Evolutionary conservation across 2,113 vertebrate genomes (phyloP).

Genomic region (Megaceryle maxima): DNA sequence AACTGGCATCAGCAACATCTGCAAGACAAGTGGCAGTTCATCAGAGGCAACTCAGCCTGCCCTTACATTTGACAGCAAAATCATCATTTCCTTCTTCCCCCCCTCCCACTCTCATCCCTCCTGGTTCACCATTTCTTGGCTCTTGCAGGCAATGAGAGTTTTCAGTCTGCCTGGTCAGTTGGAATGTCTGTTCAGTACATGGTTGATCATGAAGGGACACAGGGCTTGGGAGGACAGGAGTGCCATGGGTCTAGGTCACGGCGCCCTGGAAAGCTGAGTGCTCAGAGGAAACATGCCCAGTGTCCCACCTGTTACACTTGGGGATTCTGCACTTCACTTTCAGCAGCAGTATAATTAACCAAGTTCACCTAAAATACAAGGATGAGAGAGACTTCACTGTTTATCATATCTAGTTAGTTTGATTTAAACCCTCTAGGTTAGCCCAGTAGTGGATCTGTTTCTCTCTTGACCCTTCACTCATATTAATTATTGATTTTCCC

Average conservation of each 20-base stretch:
- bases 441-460: constrained; percentile 15
- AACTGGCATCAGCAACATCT: background rate
- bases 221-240: background rate
- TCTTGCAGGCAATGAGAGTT: background rate
- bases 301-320: background rate
- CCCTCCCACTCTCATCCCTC: background rate
- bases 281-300: background rate
- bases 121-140: rapidly evolving
- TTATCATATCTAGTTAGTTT: constrained; percentile 40
- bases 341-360: background rate
- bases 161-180: background rate
- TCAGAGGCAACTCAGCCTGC: background rate
- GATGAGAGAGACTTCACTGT: background rate
- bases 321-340: background rate
- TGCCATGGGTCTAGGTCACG: background rate
- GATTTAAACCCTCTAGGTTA: constrained; percentile 48
- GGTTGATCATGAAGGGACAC: rapidly evolving
- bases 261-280: background rate
- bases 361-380: background rate
- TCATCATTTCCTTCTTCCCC: background rate
- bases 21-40: background rate
- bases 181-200: background rate
- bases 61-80: background rate
- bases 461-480: constrained; percentile 56
- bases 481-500: constrained; percentile 71